Percentiles rank a stretch among this genome's conserved stretches.
These are phyloP conservation scores for Hydrolagus colliei DNA, from an alignment of 2,797 vertebrate genomes.

Conservation along the genomic window DNA sequence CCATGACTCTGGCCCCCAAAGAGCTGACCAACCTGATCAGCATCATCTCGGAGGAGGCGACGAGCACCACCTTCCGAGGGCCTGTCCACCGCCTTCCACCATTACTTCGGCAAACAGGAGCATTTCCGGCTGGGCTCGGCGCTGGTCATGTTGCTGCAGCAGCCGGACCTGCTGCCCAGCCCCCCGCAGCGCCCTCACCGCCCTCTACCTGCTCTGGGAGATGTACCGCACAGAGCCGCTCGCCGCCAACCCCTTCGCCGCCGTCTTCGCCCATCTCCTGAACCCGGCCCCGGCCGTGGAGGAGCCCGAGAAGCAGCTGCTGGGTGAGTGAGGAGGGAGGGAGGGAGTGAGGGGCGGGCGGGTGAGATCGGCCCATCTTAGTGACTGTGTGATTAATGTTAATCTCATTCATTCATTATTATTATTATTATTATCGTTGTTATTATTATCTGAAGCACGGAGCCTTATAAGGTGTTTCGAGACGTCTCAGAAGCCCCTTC, in stretches of 20 bases:
- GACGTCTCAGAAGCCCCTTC: no score
- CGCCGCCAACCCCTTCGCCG: conserved; percentile 91
- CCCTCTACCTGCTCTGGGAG: conserved; percentile 95
- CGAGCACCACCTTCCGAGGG: conserved; percentile 83
- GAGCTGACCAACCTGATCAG: conserved; percentile 86
- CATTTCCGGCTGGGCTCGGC: conserved; percentile 65
- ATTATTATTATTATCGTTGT: no score
- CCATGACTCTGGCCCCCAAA: conserved; percentile 73
- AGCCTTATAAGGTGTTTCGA: no score
- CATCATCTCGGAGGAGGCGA: conserved; percentile 92
- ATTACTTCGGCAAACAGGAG: conserved; percentile 88
- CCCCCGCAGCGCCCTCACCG: conserved; percentile 86
- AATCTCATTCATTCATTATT: no score
- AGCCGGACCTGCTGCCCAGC: conserved; percentile 83
- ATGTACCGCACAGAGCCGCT: conserved; percentile 97
- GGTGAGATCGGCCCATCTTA: no score
- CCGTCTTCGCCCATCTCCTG: conserved; percentile 88
- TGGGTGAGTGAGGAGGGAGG: conserved; percentile 54
- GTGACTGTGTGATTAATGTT: no score
- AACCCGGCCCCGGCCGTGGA: conserved; percentile 76
- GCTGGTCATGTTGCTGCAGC: conserved; percentile 32
- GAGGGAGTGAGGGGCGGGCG: no score
- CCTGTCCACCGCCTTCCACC: conserved; percentile 87
- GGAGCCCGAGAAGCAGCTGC: conserved; percentile 78
- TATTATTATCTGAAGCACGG: no score